Conservation (phyloP, 2,113 vertebrate genomes). For the Zingel zingel region DNA sequence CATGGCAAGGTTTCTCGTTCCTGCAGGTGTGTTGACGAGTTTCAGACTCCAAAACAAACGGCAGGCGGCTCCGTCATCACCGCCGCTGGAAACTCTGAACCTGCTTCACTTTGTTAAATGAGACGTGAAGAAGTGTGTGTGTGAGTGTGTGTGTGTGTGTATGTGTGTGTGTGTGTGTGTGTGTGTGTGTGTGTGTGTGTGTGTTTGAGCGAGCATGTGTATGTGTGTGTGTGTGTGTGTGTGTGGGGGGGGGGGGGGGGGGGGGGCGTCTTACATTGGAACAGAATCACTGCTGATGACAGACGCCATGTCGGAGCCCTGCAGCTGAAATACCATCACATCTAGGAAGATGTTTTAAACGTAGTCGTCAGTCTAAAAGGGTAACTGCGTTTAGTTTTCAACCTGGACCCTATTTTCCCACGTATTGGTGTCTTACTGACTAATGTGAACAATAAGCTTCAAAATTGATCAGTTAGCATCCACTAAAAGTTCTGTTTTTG, state of each 20-base stretch:
- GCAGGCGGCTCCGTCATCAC: slow-evolving; percentile 49
- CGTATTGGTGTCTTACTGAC: too few species aligned
- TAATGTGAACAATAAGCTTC: too few species aligned
- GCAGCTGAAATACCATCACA: slow-evolving; percentile 54
- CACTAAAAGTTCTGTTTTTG: too few species aligned
- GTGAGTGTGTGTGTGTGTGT: neutral
- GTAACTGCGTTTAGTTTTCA: too few species aligned
- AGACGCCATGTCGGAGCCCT: slow-evolving; percentile 54
- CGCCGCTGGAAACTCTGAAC: slow-evolving; percentile 29
- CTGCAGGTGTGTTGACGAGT: slow-evolving; percentile 52
- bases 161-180: slow-evolving; percentile 1
- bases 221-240: neutral
- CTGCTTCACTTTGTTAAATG: slow-evolving; percentile 67
- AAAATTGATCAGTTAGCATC: too few species aligned
- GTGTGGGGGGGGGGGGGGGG: too few species aligned
- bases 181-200: neutral
- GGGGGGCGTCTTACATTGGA: slow-evolving; percentile 7
- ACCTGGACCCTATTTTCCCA: too few species aligned
- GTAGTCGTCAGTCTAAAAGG: too few species aligned
- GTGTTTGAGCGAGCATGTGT: neutral
- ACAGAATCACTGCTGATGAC: slow-evolving; percentile 47
- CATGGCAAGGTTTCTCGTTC: too few species aligned
- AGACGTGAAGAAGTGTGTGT: slow-evolving; percentile 57
- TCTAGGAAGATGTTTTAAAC: too few species aligned
- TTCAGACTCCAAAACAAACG: slow-evolving; percentile 47